phyloP scores from a whole-genome alignment of 1,140 invertebrate genomes.

The Stegodyphus mimosarum region DNA sequence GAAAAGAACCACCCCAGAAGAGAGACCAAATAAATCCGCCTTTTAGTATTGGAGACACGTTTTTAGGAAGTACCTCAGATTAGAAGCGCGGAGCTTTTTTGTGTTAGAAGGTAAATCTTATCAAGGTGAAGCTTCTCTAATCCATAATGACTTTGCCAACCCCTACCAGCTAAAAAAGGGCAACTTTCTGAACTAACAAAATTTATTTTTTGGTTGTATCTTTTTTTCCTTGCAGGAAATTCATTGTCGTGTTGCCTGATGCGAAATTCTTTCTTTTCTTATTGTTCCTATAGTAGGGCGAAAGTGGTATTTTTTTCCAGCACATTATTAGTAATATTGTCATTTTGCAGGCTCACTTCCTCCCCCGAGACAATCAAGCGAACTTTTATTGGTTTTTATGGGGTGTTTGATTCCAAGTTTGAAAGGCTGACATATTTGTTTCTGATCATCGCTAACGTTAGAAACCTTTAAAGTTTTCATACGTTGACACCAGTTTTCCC shows the following conservation, averaged over 20 bases:
- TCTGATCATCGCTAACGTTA: no score
- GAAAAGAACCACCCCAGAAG: not conserved
- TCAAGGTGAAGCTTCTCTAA: constrained; percentile 50
- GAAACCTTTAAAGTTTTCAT: no score
- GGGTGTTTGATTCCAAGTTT: no score
- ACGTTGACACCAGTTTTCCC: no score
- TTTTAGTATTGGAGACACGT: constrained; percentile 49
- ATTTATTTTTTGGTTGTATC: constrained; percentile 27
- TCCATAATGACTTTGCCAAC: constrained; percentile 50
- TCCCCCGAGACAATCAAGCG: not conserved
- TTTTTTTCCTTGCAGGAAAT: constrained; percentile 40
- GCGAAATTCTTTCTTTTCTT: not conserved
- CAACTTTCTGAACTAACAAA: constrained; percentile 50
- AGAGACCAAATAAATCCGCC: constrained; percentile 35
- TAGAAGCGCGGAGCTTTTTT: constrained; percentile 39
- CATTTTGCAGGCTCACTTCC: not conserved
- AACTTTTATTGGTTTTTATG: no score
- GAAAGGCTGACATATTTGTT: no score
- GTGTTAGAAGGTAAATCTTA: constrained; percentile 50
- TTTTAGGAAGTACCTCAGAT: constrained; percentile 54
- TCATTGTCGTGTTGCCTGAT: constrained; percentile 50
- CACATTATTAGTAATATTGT: constrained; percentile 29
- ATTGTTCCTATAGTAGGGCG: not conserved
- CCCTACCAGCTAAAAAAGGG: constrained; percentile 8
- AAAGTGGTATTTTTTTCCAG: constrained; percentile 15